These are phyloP conservation scores for Odontesthes bonariensis DNA, from an alignment of 2,113 vertebrate species.

Conservation along the genomic window DNA sequence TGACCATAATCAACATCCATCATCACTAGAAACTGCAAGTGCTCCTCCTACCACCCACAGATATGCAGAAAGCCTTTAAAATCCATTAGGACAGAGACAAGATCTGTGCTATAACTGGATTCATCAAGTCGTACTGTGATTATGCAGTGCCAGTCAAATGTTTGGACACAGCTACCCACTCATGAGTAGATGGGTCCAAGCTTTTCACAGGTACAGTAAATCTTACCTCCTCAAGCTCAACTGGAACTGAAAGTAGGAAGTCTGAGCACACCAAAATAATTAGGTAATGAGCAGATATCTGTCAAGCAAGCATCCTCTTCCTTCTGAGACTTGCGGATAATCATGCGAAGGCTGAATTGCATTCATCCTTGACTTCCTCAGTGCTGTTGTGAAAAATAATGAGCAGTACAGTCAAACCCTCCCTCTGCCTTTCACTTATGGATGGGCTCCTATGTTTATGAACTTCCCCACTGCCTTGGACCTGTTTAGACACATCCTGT, in stretches of 20 bases:
- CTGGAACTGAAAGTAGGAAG: constrained; percentile 14
- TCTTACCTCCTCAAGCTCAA: constrained; percentile 2
- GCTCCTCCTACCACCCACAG: constrained; percentile 53
- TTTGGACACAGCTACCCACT: not conserved
- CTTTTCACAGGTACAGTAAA: not conserved
- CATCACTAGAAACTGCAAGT: constrained; percentile 46
- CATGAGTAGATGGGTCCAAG: not conserved
- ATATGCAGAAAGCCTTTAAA: constrained; percentile 22
- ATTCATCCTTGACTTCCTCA: constrained; percentile 26
- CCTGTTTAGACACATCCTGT: constrained; percentile 15
- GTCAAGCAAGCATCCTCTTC: constrained; percentile 25
- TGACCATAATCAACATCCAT: constrained; percentile 64
- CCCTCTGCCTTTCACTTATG: constrained; percentile 29
- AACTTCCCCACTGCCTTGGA: not conserved
- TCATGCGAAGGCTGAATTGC: constrained; percentile 14
- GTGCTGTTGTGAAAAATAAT: constrained; percentile 3
- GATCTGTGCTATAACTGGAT: not conserved
- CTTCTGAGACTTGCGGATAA: constrained; percentile 42
- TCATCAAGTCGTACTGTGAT: constrained; percentile 16
- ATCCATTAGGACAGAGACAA: constrained; percentile 11
- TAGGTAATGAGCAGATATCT: constrained; percentile 36
- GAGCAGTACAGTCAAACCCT: constrained; percentile 3
- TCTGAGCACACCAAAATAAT: constrained; percentile 26
- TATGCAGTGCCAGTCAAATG: not conserved
- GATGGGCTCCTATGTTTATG: constrained; percentile 7